Base-by-base conservation (phyloP, 2,888 invertebrate genomes). In the Pachliopta kotzebuea region DNA sequence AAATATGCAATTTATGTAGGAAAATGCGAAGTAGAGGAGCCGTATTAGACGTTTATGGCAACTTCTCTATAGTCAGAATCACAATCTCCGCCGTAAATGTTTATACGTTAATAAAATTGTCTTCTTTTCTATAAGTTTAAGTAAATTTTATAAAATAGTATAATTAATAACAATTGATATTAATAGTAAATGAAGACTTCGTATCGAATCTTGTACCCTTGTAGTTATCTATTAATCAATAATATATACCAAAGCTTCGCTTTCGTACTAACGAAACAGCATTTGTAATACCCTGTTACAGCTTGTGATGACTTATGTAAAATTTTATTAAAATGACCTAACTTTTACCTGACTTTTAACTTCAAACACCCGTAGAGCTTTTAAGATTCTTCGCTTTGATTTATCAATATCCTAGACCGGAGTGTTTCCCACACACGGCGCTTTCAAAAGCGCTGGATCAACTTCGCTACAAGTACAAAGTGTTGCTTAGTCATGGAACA, bases 401-500 rank as follows among this genome's bases (percentile, higher is more conserved):
- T 54, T 24, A 59, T 59, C 63, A 55, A 63, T 63, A 63, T 29
- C 14, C 49, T 58, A n/a, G 50, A 50, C 20, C 52, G 52, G 37
- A 64, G 55, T 60, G 64, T 64, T 64, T 64, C 56, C 64, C 26
- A 64, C 52, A 56, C 56, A 56, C 56, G 29, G 11, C 23, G 26
- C 21, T 45, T 62, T 31, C 29, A 45, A 59, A 64, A 64, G 60
- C 56, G 60, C 60, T 60, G 56, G 52, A 56, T 50, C 54, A 54
- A 63, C 63, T 63, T 58, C 20, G 56, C 37, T 60, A 37, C n/a
- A 60, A 58, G 63, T 45, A 23, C 55, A 55, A 50, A 55, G 60
- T 60, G 64, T 64, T 64, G 64, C 64, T 64, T 64, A 60, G 60
- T 64, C 64, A 56, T 60, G 64, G 21, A 52, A 60, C 7, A 52